Base-by-base conservation (phyloP, 2,113 vertebrate species). In the Tinamus guttatus region DNA sequence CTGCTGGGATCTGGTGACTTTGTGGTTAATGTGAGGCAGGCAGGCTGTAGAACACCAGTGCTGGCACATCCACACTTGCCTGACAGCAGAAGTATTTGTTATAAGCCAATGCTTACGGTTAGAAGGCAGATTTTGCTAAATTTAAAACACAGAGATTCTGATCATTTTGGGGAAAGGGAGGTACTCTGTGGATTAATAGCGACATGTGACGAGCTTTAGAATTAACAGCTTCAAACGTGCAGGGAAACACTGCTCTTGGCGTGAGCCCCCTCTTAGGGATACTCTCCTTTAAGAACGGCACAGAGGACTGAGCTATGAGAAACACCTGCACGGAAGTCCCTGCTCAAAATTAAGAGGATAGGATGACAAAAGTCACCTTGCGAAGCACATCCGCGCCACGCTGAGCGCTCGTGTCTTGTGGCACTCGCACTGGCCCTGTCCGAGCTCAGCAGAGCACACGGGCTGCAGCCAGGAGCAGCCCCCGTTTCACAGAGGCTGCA, bases 61-160 rank as follows among this genome's bases (percentile, higher is more conserved):
- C 74, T 71, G 20, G 65, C 79, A 51, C 21, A 2, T 10, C 36
- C 0, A 0, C 64, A 60, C 1, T 51, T 0, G 45, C 45, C 7
- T 30, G 64, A 56, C 30, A 60, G 90, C 38, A 81, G 32, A 22
- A 79, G 32, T 4, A 47, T 9, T 40, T 67, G 13, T 2, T 40
- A 6, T 4, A 18, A 19, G 73, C 24, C 52, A 75, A n/a, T 11
- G n/a, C 60, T 83, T 15, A 17, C n/a, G 51, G 45, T 15, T 5
- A 52, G 36, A 47, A 81, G 10, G 60, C 30, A 13, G 27, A 93
- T 75, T n/a, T 85, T 17, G 65, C 79, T 75, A 58, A 22, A 58
- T 32, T 38, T 34, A 27, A 58, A 22, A 58, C 32, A 38, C 28
- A 27, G 54, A 78, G 17, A n/a, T 28, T 63, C n/a, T n/a, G 58